Conservation (phyloP, 1,140 invertebrate genomes). For the Potamilus streckersoni region DNA sequence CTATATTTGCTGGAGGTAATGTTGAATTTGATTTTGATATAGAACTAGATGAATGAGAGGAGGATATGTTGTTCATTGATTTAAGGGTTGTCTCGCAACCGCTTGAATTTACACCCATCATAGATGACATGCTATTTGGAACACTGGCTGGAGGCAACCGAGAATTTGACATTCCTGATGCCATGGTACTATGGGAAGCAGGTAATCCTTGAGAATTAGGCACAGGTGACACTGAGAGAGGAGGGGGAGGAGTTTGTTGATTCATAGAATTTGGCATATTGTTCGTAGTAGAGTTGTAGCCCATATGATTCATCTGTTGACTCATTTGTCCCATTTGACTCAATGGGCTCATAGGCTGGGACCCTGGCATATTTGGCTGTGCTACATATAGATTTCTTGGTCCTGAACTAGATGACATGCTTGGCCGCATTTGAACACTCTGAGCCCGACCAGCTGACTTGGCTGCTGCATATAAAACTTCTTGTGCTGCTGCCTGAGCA, state of each 20-base stretch:
- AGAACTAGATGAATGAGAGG: too few relatives aligned
- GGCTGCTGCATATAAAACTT: slow-evolving; percentile 66
- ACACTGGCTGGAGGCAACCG: slow-evolving; percentile 10
- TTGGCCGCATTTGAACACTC: slow-evolving; percentile 16
- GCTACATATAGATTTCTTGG: too few relatives aligned
- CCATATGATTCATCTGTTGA: slow-evolving; percentile 50
- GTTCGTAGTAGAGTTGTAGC: slow-evolving; percentile 42
- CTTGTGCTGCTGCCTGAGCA: slow-evolving; percentile 67
- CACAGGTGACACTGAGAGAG: slow-evolving; percentile 48
- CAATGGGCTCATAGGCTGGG: slow-evolving; percentile 32
- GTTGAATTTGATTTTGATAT: too few relatives aligned
- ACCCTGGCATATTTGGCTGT: background rate
- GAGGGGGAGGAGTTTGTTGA: slow-evolving; percentile 38
- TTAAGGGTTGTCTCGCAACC: too few relatives aligned
- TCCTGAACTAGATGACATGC: slow-evolving; percentile 7
- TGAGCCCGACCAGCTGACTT: slow-evolving; percentile 46
- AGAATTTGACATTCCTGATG: slow-evolving; percentile 30
- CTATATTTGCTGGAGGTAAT: too few relatives aligned
- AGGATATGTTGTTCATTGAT: too few relatives aligned
- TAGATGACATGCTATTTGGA: slow-evolving; percentile 9
- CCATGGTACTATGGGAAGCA: slow-evolving; percentile 6
- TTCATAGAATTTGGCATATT: slow-evolving; percentile 50
- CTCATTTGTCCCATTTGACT: slow-evolving; percentile 33
- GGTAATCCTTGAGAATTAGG: slow-evolving; percentile 40
- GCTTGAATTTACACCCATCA: too few relatives aligned